Evolutionary conservation across 2,888 invertebrate genomes (phyloP), one percentile per base, ranked within the genome.

Genomic region (Himalopsyche anomala): DNA sequence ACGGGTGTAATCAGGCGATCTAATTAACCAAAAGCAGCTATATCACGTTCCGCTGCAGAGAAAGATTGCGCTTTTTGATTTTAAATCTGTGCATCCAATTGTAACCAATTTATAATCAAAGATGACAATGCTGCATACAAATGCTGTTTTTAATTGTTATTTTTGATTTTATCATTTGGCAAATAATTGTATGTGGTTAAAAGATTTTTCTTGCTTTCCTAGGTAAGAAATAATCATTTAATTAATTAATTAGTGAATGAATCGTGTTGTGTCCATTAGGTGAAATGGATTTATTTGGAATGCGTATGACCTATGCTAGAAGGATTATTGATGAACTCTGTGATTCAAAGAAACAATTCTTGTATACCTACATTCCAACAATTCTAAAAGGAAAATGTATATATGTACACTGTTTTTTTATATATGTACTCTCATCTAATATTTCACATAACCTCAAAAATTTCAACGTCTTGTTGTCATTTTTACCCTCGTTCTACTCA

Each of bases 1-100:
- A 74, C 74, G 74, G 74, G 28, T 38, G 74, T 74, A 74, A 74
- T 74, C 74, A 74, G 74, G 38, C 74, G 36, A 74, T 74, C 74
- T 74, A 74, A 28, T 12, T 74, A 36, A 74, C 36, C 74, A 74
- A 74, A 74, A 74, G 38, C 36, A 36, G 28, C 28, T 36, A 74
- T 12, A 74, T 2, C 12, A 74, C 74, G 19, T 19, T 5, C 1
- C 19, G 2, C 19, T 9, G 1, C 1, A 62, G 0, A 19, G 8
- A 19, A 62, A 62, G 62, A 36, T 74, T 38, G 74, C 36, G 2
- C 9, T 2, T 74, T 74, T 74, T 74, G 74, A 74, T 74, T 36
- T 5, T 28, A 36, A 74, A 36, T 38, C 36, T 36, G 12, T 6
- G 36, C 74, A 9, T 36, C 11, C 28, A 74, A 36, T 36, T 74